Conservation (phyloP, 2,888 invertebrate genomes). For the Lycia hirtaria region DNA sequence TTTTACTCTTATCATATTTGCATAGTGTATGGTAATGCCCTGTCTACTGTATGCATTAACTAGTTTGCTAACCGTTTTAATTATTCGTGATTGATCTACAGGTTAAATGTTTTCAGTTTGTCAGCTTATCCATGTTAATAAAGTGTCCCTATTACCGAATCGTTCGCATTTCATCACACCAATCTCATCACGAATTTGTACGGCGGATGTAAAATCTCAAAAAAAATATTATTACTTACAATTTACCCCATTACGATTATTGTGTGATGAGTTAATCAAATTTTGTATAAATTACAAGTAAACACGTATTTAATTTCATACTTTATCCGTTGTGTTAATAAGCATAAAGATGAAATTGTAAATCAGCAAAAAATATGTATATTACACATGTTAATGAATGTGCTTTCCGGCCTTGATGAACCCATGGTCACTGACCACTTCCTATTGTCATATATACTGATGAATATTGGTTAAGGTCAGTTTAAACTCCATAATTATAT, state of each 20-base stretch:
- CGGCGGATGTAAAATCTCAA: too few species aligned
- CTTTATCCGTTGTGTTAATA: not conserved
- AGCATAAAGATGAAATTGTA: constrained; percentile 2
- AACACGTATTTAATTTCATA: not conserved
- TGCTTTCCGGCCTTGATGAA: constrained; percentile 23
- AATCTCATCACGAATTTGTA: too few species aligned
- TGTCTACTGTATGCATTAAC: constrained; percentile 16
- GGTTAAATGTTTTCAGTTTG: not conserved
- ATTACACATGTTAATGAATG: constrained; percentile 20
- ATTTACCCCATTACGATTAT: too few species aligned
- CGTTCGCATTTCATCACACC: too few species aligned
- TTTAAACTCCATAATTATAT: constrained; percentile 20
- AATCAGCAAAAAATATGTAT: constrained; percentile 29
- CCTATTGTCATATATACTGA: constrained; percentile 26
- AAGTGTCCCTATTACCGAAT: too few species aligned
- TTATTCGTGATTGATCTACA: not conserved
- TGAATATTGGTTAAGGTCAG: constrained; percentile 26
- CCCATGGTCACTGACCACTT: constrained; percentile 25
- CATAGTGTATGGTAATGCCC: constrained; percentile 4
- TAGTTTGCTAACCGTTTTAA: constrained; percentile 10
- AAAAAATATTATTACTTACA: too few species aligned
- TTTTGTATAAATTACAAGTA: too few species aligned
- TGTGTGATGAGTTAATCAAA: too few species aligned
- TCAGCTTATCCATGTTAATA: not conserved
- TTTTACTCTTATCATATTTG: constrained; percentile 12